Evolutionary conservation across 2,888 invertebrate genomes (phyloP), one percentile per base, ranked within the genome.

Genomic region (Amphipoea lucens): DNA sequence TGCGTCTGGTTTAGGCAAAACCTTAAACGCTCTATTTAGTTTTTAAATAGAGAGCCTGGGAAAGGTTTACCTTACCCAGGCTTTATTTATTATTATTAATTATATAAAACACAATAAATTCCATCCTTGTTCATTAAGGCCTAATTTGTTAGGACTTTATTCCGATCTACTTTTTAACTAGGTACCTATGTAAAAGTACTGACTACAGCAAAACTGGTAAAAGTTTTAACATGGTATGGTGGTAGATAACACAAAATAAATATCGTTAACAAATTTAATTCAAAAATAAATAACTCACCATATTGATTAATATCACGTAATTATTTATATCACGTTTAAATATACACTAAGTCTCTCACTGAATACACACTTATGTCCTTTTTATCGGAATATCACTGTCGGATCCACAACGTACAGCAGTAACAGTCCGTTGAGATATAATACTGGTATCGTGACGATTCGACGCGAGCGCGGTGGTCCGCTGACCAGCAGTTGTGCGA

Each of bases 81-180:
- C 75, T 79, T 79, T 79, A 75, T 80, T 80, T 81, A 78, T 81
- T 81, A 74, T 81, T 78, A 81, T 81, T 81, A 74, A 78, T 78
- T 81, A 78, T 78, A 81, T 78, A 81, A 78, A 81, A 74, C 78
- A 81, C 81, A 80, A 80, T 77, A 77, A 73, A 77, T 77, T 77
- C 73, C 78, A 80, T 80, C 80, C 78, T 80, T 80, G 78, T 81
- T 78, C 81, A 81, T 81, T 81, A 81, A 81, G 78, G 78, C 81
- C 81, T 79, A 79, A 81, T 81, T 79, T 79, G 81, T 81, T 81
- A 81, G 81, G 79, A 78, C 79, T 79, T 79, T 81, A 79, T 81
- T 81, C 79, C 81, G 79, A 81, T 78, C 79, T 81, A 81, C 79
- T 81, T 81, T 81, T 81, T 74, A 78, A 81, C 78, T 78, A 78